These are phyloP conservation scores for Nomada fucata DNA, from an alignment of 2,888 invertebrate species.

Conservation along the genomic window DNA sequence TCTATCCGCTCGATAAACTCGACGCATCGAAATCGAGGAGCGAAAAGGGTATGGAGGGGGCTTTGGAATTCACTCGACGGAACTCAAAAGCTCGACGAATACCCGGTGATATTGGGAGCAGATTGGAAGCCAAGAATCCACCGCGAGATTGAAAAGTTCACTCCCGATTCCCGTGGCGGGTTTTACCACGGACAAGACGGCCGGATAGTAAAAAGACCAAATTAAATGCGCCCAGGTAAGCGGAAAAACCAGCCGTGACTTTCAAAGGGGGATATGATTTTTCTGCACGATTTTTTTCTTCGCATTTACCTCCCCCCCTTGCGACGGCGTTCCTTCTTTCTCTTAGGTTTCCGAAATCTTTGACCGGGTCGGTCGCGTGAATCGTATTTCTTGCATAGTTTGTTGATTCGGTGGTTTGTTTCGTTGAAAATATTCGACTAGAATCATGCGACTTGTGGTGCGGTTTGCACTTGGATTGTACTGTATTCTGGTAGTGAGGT, in stretches of 20 bases:
- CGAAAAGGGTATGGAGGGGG: not conserved
- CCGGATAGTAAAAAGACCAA: conserved; percentile 52
- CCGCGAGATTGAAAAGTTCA: conserved; percentile 74
- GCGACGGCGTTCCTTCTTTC: not conserved
- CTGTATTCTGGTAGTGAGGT: too few species aligned
- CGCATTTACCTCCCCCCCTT: not conserved
- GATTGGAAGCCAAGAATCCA: conserved; percentile 73
- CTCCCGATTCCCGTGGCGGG: conserved; percentile 41
- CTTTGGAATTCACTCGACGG: conserved; percentile 65
- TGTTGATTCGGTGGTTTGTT: too few species aligned
- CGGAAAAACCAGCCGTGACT: conserved; percentile 37
- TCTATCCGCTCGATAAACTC: conserved; percentile 72
- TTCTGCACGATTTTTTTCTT: not conserved
- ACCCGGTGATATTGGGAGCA: conserved; percentile 70
- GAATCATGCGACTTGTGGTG: not conserved
- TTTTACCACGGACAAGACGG: conserved; percentile 59
- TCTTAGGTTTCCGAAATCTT: not conserved
- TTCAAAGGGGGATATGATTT: conserved; percentile 27
- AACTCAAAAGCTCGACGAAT: conserved; percentile 68
- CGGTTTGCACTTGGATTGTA: conserved; percentile 1
- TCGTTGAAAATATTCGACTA: not conserved
- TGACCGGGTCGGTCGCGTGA: too few species aligned
- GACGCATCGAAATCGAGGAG: conserved; percentile 62
- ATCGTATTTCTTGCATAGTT: too few species aligned
- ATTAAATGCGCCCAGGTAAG: conserved; percentile 59